Percentiles rank a stretch among this genome's conserved stretches.
phyloP scores from a whole-genome alignment of 2,113 vertebrate species.

The Thomomys bottae region DNA sequence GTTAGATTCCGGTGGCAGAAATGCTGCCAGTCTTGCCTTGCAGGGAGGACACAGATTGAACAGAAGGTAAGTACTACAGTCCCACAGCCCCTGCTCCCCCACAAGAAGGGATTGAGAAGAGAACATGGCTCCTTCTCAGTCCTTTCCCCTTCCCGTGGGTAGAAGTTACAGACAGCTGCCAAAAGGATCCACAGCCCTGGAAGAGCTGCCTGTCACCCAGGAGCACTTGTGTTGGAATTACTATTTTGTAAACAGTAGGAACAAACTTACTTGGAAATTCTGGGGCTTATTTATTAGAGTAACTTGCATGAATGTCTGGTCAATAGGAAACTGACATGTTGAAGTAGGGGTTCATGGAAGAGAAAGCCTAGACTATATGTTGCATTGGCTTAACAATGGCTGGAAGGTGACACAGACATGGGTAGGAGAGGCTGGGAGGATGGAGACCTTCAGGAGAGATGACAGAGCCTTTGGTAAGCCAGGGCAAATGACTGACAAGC shows the following conservation, averaged over 20 bases:
- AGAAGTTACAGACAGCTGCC: background rate
- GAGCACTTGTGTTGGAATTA: background rate
- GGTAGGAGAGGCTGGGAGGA: background rate
- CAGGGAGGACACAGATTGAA: background rate
- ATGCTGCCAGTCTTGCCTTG: background rate
- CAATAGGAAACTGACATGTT: conserved; percentile 2
- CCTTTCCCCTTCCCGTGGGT: background rate
- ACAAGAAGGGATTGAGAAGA: background rate
- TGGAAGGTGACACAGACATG: background rate
- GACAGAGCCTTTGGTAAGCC: background rate
- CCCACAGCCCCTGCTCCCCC: background rate
- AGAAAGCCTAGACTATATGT: background rate
- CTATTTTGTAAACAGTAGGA: background rate
- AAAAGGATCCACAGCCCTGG: background rate
- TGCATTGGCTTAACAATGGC: background rate
- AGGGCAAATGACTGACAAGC: background rate
- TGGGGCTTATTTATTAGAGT: background rate
- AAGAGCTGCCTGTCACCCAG: background rate
- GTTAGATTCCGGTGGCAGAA: background rate
- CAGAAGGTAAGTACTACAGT: background rate
- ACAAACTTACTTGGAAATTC: conserved; percentile 4
- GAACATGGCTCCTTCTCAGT: background rate
- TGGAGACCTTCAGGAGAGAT: background rate
- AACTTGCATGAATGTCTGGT: background rate
- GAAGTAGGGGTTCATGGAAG: background rate